Conservation (phyloP, 1,140 invertebrate species). For the Heliconius congener region DNA sequence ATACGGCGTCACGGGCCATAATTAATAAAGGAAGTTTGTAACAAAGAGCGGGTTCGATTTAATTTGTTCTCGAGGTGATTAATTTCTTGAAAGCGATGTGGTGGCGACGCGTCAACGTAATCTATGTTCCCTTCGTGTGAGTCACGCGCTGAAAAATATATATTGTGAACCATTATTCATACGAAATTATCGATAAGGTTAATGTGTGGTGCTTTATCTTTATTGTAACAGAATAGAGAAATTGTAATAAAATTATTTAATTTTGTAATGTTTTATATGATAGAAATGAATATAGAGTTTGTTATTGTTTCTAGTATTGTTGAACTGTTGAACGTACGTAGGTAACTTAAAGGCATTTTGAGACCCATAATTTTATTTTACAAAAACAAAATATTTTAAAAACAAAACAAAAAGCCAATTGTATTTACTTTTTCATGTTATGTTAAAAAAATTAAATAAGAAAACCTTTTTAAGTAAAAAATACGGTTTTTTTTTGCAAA, state of each 20-base stretch:
- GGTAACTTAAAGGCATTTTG: too few species aligned
- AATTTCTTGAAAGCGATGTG: constrained; percentile 27
- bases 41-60: constrained; percentile 16
- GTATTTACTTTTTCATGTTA: too few species aligned
- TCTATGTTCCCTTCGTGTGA: constrained; percentile 14
- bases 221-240: too few species aligned
- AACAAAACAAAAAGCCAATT: background rate
- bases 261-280: too few species aligned
- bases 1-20: background rate
- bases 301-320: too few species aligned
- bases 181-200: background rate
- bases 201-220: background rate
- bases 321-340: too few species aligned
- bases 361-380: too few species aligned
- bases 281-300: too few species aligned
- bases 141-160: constrained; percentile 19
- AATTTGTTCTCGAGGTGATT: constrained; percentile 26
- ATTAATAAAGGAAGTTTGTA: constrained; percentile 21
- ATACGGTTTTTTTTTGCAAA: background rate
- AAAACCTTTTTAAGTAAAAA: too few species aligned
- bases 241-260: too few species aligned
- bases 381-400: too few species aligned
- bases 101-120: constrained; percentile 18
- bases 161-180: background rate
- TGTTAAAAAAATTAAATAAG: too few species aligned